Evolutionary conservation across 2,797 vertebrate genomes (phyloP), one percentile per base, ranked within the genome.

Genomic region (Jordanella pulchra): DNA sequence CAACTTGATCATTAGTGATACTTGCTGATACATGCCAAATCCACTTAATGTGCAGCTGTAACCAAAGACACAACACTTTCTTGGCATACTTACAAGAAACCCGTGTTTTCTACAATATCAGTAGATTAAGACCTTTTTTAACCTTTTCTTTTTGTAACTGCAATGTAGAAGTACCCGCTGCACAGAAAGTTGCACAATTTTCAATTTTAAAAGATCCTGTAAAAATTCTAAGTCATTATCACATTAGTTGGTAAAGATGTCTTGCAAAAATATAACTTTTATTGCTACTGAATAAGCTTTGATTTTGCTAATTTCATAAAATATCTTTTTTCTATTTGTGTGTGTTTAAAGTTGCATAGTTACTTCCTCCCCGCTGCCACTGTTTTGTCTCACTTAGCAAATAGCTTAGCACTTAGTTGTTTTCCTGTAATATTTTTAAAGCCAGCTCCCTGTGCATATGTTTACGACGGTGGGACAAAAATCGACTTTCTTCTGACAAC

Each of bases 1-100:
- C 51, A 71, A 74, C 76, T 67, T 81, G 56, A 63, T 80, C 72
- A 76, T 72, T 27, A 80, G 65, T 67, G 45, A 74, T 76, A 75
- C 63, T 73, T 72, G 69, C 81, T 78, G 69, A 81, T 66, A 47
- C 58, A 63, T 56, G 35, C 70, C 61, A 42, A 64, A 65, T 58
- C 18, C 14, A 42, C 9, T 71, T 76, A 65, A 73, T 73, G 45
- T 58, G 50, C n/a, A 65, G 63, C 66, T 5, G 64, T 45, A 58
- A 60, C 27, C 25, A 28, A 64, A 80, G 10, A 77, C 42, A 9
- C 18, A 67, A 68, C 5, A 47, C 60, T 61, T 64, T 58, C 61
- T 64, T 53, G 12, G 7, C 39, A 13, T 39, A 47, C 54, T 70
- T 64, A 53, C 30, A 61, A 65, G 1, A 35, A 14, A 30, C 53